A percentile compares a stretch with the other conserved stretches of the same genome.
Conservation (phyloP, 2,797 vertebrate genomes). For the Ptychadena robeensis region DNA sequence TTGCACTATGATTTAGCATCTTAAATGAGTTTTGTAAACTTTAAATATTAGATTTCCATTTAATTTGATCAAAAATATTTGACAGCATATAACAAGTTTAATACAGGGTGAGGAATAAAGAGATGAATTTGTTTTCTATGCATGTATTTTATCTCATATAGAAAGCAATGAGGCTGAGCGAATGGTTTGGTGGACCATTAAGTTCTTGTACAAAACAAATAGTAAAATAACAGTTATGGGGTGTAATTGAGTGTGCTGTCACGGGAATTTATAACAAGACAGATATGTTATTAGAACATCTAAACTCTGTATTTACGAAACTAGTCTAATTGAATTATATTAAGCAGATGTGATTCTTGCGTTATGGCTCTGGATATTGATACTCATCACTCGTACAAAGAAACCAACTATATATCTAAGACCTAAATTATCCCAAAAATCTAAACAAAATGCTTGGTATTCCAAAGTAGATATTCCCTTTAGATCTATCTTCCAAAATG, state of each 20-base stretch:
- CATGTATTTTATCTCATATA: conserved; percentile 47
- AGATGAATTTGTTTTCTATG: conserved; percentile 34
- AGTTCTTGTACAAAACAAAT: conserved; percentile 55
- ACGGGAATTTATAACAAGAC: conserved; percentile 41
- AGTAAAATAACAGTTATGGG: conserved; percentile 58
- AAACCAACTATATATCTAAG: too few relatives aligned
- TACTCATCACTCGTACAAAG: not conserved
- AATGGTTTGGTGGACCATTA: conserved; percentile 58
- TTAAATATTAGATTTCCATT: not conserved
- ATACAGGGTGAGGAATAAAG: conserved; percentile 42
- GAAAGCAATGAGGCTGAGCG: conserved; percentile 51
- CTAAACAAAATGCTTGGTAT: too few relatives aligned
- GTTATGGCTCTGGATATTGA: not conserved
- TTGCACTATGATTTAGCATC: too few relatives aligned
- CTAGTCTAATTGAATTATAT: not conserved
- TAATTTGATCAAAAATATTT: not conserved
- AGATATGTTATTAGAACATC: conserved; percentile 31
- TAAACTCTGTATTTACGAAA: conserved; percentile 18
- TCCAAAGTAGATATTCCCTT: too few relatives aligned
- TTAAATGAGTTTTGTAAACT: not conserved
- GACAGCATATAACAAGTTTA: conserved; percentile 9
- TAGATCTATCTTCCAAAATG: too few relatives aligned
- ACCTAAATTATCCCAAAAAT: too few relatives aligned
- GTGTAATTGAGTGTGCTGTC: conserved; percentile 53
- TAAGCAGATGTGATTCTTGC: not conserved